Base-by-base conservation (phyloP, 2,113 vertebrate species). In the Arizona elegans region DNA sequence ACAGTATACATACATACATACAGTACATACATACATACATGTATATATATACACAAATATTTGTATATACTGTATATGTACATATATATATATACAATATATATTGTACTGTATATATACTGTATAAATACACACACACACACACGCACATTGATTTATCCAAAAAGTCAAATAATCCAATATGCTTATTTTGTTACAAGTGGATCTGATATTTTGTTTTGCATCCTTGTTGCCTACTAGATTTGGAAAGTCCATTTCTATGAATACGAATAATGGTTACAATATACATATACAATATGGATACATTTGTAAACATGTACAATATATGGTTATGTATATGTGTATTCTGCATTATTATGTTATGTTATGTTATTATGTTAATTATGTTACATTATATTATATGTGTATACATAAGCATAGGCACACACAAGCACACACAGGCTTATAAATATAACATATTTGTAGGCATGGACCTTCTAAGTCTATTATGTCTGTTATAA, bases 171-270 rank as follows among this genome's bases (percentile, higher is more conserved):
- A 62, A 62, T 26, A 62, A 62, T 59, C 23, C 58, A 13, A 38
- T 89, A 3, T 91, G 56, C 62, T 93, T 52, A 91, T 6, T 86
- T 92, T 59, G 87, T 93, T 13, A 91, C 85, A 59, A n/a, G 23
- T 93, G 11, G 11, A 89, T 62, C 88, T 47, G 26, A 8, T 90
- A 15, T 93, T 93, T 91, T 90, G 19, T 53, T 93, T 88, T 90
- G 23, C n/a, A 24, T 90, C 24, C 93, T 59, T 86, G 56, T 91
- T 92, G 50, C 13, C 90, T 13, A 38, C 4, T 23, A 92, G 7
- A 0, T 3, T 26, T 89, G 11, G 8, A 91, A 88, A 8, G 93
- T 56, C 7, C 17, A 0, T 90, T 11, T 0, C 0, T 86, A 10
- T 90, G 29, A 92, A 0, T 9, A 93, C 8, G n/a, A n/a, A 70